phyloP scores from a whole-genome alignment of 2,113 vertebrate genomes.

The Orcinus orca region DNA sequence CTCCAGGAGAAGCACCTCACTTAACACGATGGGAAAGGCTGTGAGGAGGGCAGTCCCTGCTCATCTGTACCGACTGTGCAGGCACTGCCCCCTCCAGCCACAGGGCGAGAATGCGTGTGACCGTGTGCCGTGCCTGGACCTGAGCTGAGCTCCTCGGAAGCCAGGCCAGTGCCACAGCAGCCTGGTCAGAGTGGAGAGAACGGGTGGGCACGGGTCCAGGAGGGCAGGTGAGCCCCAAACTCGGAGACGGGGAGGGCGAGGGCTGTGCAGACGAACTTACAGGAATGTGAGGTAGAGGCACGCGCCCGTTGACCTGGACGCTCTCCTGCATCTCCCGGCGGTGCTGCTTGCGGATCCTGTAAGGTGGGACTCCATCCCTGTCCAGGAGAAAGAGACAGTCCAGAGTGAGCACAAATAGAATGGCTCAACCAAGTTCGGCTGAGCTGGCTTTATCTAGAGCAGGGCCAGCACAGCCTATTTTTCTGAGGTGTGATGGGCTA shows the following conservation, averaged over 20 bases:
- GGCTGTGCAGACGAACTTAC: slow-evolving; percentile 84
- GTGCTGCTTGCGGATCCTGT: slow-evolving; percentile 95
- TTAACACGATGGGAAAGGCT: slow-evolving; percentile 55
- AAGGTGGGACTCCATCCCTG: slow-evolving; percentile 96
- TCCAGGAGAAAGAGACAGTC: slow-evolving; percentile 41
- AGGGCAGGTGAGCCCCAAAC: not conserved
- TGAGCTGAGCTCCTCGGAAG: not conserved
- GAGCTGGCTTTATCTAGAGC: not conserved
- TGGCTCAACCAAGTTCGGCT: no score
- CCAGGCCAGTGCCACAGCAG: not conserved
- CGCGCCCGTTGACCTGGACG: slow-evolving; percentile 97
- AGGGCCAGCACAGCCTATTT: not conserved
- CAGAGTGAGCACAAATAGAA: not conserved
- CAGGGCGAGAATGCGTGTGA: not conserved
- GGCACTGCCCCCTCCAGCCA: not conserved
- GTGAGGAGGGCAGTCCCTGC: slow-evolving; percentile 58
- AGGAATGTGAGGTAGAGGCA: slow-evolving; percentile 99
- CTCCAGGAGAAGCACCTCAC: not conserved
- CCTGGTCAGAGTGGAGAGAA: not conserved
- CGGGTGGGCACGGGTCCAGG: not conserved
- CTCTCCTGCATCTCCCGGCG: slow-evolving; percentile 99
- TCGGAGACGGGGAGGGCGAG: fast-evolving
- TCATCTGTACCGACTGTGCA: slow-evolving; percentile 45
- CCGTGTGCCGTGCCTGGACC: not conserved
- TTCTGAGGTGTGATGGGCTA: not conserved